Evolutionary conservation across 2,797 vertebrate species (phyloP).

Genomic region (Valencia hispanica): DNA sequence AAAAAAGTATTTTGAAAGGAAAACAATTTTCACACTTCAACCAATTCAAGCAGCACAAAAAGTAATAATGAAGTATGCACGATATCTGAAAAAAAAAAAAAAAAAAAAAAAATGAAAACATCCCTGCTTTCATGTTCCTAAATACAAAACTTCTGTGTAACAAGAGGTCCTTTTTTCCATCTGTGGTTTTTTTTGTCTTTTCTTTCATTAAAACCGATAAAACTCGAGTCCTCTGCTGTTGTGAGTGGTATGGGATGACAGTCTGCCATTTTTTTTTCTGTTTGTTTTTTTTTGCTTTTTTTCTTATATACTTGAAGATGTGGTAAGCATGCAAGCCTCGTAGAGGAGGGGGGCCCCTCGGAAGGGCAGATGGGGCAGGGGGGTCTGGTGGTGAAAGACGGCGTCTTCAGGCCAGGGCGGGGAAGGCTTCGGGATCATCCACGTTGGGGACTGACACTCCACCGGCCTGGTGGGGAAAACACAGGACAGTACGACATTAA

Average conservation of each 20-base stretch:
- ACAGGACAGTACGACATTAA: slow-evolving; percentile 11
- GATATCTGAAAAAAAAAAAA: slow-evolving; percentile 90
- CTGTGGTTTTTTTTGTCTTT: slow-evolving; percentile 80
- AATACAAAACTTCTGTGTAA: slow-evolving; percentile 99
- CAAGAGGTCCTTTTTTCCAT: slow-evolving; percentile 93
- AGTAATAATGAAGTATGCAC: slow-evolving; percentile 95
- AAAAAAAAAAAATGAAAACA: slow-evolving; percentile 85
- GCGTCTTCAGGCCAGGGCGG: slow-evolving; percentile 91
- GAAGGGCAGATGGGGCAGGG: slow-evolving; percentile 82
- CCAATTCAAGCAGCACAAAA: slow-evolving; percentile 92
- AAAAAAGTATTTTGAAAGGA: background rate
- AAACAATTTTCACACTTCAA: slow-evolving; percentile 78
- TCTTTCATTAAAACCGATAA: slow-evolving; percentile 93
- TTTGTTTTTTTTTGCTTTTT: slow-evolving; percentile 77
- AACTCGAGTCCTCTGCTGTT: slow-evolving; percentile 94
- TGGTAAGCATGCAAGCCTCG: slow-evolving; percentile 99
- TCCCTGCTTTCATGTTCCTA: slow-evolving; percentile 99
- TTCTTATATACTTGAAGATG: slow-evolving; percentile 93
- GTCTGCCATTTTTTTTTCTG: slow-evolving; percentile 74
- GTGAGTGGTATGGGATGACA: slow-evolving; percentile 92
- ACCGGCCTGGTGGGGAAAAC: slow-evolving; percentile 77
- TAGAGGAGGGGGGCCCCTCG: slow-evolving; percentile 90
- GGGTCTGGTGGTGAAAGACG: slow-evolving; percentile 82
- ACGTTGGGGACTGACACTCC: slow-evolving; percentile 96
- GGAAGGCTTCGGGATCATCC: slow-evolving; percentile 99